Evolutionary conservation across 2,888 invertebrate species (phyloP).

Genomic region (Smittia sp.): DNA sequence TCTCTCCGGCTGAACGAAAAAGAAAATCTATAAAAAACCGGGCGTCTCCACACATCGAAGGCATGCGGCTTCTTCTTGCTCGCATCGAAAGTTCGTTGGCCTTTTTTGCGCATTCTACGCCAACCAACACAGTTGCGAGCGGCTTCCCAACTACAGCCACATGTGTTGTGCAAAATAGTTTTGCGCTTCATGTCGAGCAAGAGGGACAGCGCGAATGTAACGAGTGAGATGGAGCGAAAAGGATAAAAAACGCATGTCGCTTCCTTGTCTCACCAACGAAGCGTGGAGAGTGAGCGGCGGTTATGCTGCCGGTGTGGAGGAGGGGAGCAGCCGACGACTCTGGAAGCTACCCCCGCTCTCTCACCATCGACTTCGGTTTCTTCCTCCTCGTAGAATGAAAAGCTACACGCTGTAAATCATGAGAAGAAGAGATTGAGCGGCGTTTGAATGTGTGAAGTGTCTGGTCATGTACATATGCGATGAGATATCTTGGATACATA

Average conservation of each 20-base stretch:
- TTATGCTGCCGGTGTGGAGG: constrained; percentile 15
- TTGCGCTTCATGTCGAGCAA: constrained; percentile 16
- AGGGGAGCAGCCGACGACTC: neutral
- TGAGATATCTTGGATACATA: neutral
- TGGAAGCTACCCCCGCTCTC: constrained; percentile 34
- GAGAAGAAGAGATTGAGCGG: neutral
- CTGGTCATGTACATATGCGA: constrained; percentile 37
- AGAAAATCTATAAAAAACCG: constrained; percentile 34
- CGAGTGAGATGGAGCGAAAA: constrained; percentile 31
- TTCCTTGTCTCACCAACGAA: constrained; percentile 31
- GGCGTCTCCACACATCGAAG: constrained; percentile 41
- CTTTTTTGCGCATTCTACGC: constrained; percentile 33
- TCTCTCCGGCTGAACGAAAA: neutral
- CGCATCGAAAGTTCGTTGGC: constrained; percentile 40
- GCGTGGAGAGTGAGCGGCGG: neutral
- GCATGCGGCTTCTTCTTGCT: constrained; percentile 6
- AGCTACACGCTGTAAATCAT: constrained; percentile 8
- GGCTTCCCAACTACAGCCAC: neutral
- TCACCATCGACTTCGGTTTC: constrained; percentile 1
- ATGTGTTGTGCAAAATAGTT: constrained; percentile 32
- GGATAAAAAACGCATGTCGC: constrained; percentile 37
- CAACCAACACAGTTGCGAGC: constrained; percentile 24
- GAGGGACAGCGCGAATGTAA: constrained; percentile 17
- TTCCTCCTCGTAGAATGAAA: neutral
- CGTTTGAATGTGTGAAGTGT: constrained; percentile 36